Percentiles rank a stretch among this genome's conserved stretches.
These are phyloP conservation scores for Synanthedon formicaeformis DNA, from an alignment of 2,888 invertebrate species.

Conservation along the genomic window DNA sequence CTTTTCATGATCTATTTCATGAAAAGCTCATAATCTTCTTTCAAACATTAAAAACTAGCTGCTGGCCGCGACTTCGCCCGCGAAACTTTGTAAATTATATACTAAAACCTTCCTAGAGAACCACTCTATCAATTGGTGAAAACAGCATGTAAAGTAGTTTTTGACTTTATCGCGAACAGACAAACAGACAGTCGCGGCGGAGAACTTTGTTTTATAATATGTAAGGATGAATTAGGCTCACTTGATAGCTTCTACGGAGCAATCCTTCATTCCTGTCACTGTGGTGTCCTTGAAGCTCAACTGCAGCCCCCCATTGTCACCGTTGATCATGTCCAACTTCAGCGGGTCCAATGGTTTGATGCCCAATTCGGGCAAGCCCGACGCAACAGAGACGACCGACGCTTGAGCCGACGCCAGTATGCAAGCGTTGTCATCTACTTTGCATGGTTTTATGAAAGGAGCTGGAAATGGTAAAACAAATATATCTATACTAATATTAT, in stretches of 20 bases:
- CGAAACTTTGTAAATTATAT: too few species aligned
- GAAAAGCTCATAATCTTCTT: too few species aligned
- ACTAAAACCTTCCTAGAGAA: too few species aligned
- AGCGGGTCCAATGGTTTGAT: conserved; percentile 44
- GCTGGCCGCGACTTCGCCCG: too few species aligned
- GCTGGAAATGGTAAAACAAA: conserved; percentile 21
- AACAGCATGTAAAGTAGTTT: too few species aligned
- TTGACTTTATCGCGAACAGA: too few species aligned
- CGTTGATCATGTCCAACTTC: conserved; percentile 28
- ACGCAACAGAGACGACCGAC: conserved; percentile 31
- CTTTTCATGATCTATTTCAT: too few species aligned
- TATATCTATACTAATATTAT: too few species aligned
- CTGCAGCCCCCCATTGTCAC: conserved; percentile 34
- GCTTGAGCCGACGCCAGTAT: conserved; percentile 30
- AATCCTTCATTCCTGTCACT: conserved; percentile 43
- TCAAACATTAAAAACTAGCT: too few species aligned
- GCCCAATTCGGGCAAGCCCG: conserved; percentile 39
- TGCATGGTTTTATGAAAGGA: conserved; percentile 49
- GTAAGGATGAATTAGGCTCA: conserved; percentile 17
- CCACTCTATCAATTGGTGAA: too few species aligned
- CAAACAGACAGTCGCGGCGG: too few species aligned
- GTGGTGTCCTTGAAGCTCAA: conserved; percentile 35
- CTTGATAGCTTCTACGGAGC: conserved; percentile 38
- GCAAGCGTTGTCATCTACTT: conserved; percentile 32
- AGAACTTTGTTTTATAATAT: too few species aligned